Evolutionary conservation across 2,888 invertebrate genomes (phyloP).

Genomic region (Ichneumon xanthorius): DNA sequence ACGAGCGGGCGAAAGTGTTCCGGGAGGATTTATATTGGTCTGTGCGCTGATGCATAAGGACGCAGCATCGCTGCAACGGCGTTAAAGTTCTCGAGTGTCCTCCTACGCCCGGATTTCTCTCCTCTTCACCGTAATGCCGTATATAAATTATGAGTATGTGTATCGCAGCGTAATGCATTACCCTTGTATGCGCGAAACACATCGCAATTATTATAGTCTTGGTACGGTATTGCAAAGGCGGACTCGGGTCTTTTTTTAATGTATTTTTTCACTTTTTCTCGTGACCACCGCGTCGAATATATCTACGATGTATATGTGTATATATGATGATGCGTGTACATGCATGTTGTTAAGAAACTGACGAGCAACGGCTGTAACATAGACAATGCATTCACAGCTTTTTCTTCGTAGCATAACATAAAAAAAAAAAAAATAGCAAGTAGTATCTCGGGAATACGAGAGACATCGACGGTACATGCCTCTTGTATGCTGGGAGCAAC

Average conservation of each 20-base stretch:
- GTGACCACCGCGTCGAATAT: slow-evolving; percentile 2
- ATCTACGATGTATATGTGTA: slow-evolving; percentile 6
- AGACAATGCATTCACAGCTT: slow-evolving; percentile 51
- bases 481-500: slow-evolving; percentile 29
- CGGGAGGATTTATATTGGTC: neutral
- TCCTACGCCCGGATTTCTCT: slow-evolving; percentile 46
- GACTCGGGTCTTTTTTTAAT: neutral
- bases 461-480: slow-evolving; percentile 17
- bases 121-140: slow-evolving; percentile 11
- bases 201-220: slow-evolving; percentile 44
- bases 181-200: slow-evolving; percentile 60
- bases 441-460: slow-evolving; percentile 51
- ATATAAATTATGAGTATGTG: slow-evolving; percentile 59
- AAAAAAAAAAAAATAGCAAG: slow-evolving; percentile 42
- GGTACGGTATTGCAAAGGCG: slow-evolving; percentile 38
- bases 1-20: slow-evolving; percentile 17
- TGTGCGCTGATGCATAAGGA: slow-evolving; percentile 12
- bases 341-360: slow-evolving; percentile 17
- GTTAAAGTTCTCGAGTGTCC: slow-evolving; percentile 48
- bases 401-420: slow-evolving; percentile 12
- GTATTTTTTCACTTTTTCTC: neutral
- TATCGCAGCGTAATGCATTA: slow-evolving; percentile 65
- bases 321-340: neutral
- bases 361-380: slow-evolving; percentile 19
- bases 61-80: slow-evolving; percentile 18